Evolutionary conservation across 2,113 vertebrate genomes (phyloP), one percentile per base, ranked within the genome.

Genomic region (Saccopteryx leptura): DNA sequence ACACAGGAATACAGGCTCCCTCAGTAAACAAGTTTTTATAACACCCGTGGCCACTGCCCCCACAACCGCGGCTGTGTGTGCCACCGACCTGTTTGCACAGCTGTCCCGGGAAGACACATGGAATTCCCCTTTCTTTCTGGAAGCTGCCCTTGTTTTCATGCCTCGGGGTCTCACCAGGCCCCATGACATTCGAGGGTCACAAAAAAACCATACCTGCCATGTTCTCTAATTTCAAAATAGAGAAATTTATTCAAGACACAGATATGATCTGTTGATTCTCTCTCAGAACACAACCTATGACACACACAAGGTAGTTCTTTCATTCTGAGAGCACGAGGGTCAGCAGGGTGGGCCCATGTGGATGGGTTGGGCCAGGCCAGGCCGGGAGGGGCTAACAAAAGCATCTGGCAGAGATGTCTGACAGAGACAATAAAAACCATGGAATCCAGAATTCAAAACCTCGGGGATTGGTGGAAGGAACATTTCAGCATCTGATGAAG

Each of bases 161-260:
- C 75, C 2, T 1, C 0, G 0, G 4, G 31, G 76, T 39, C 39
- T 39, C 39, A 39, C 39, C 39, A 39, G 74, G 46, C 28, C 33
- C 8, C 2, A 0, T 9, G 39, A 24, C 0, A 76, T 4, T 23
- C 12, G 48, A 50, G 58, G 65, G 63, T 95, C 76, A 97, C 78
- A 46, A 97, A 98, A 96, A 94, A 98, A 97, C 94, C 94, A 98
- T 95, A 97, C 54, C 94, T 97, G 97, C 97, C 95, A 96, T 95
- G 91, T 98, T 98, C 98, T 99, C 99, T 99, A 98, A 99, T 99
- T 99, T 99, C 99, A 99, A 99, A 99, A 99, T 99, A 99, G 99
- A 99, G 99, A 98, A 98, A 99, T 99, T 99, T 99, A 99, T 99
- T 99, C 99, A 98, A 99, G 99, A 99, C 99, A 99, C 98, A 98